These are phyloP conservation scores for Phenganax subtilis DNA, from an alignment of 92 coral and sea anemone genomes.

Conservation along the genomic window DNA sequence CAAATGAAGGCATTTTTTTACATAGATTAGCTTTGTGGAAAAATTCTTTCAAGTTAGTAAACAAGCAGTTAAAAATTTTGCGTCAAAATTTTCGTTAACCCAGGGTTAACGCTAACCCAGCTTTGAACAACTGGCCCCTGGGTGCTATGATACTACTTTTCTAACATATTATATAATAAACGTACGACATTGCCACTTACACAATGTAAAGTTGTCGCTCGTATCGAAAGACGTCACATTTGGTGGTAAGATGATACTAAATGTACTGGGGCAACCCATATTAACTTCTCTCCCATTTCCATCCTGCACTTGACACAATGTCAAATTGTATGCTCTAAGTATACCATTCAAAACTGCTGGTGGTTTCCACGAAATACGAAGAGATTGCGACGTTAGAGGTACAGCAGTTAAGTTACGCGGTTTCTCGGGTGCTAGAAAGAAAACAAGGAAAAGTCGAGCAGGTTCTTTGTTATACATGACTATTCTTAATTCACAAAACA, in stretches of 20 bases:
- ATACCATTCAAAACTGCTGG: slow-evolving; percentile 8
- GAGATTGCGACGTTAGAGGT: neutral
- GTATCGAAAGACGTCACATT: neutral
- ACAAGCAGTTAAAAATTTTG: no score
- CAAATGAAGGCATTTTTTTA: no score
- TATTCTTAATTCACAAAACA: neutral
- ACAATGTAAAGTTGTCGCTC: neutral
- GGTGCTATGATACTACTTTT: neutral
- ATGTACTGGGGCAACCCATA: neutral
- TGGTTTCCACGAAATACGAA: slow-evolving; percentile 7
- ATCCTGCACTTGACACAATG: neutral
- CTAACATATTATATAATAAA: neutral
- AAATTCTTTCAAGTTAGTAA: no score
- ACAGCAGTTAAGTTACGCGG: slow-evolving; percentile 7
- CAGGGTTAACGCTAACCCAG: no score
- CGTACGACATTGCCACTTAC: neutral
- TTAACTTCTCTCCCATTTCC: neutral
- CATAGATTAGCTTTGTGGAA: no score
- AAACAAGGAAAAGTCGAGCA: neutral
- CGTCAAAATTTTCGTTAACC: no score
- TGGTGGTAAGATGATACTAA: neutral
- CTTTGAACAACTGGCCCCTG: no score
- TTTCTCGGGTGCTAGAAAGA: neutral
- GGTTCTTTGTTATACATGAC: neutral
- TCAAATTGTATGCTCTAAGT: neutral